These are phyloP conservation scores for Meandrina meandrites DNA, from an alignment of 92 coral and sea anemone genomes.

Conservation along the genomic window DNA sequence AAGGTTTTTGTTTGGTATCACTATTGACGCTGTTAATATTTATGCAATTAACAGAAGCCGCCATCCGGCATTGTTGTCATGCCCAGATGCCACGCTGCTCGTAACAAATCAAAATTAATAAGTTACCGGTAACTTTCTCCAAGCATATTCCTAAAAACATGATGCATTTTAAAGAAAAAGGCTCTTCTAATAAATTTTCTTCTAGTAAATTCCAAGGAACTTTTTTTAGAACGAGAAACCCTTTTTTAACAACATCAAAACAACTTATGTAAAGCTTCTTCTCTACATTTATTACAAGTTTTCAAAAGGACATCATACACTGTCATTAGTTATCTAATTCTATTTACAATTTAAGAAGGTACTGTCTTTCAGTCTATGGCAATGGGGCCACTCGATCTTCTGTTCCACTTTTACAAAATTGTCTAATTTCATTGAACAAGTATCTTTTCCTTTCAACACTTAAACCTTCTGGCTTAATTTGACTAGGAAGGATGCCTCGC, in stretches of 20 bases:
- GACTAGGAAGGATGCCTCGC: background rate
- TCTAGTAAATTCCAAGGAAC: background rate
- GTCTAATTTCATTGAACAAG: background rate
- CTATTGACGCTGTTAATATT: too few species aligned
- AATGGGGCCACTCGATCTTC: constrained; percentile 10
- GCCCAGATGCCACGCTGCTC: too few species aligned
- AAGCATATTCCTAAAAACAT: too few species aligned
- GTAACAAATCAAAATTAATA: too few species aligned
- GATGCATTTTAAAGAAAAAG: too few species aligned
- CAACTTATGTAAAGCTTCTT: background rate
- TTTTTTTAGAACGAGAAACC: background rate
- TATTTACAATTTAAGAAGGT: background rate
- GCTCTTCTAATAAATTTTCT: background rate
- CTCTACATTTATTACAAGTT: background rate
- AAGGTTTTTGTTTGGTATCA: background rate
- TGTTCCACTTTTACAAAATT: constrained; percentile 3
- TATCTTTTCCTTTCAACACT: background rate
- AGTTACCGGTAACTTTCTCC: too few species aligned
- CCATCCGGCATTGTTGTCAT: too few species aligned
- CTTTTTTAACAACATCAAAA: too few species aligned
- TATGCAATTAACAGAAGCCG: too few species aligned
- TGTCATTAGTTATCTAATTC: background rate
- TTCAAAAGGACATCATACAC: background rate
- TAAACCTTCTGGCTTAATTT: background rate
- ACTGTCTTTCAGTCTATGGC: constrained; percentile 17